These are phyloP conservation scores for Bombus breviceps DNA, from an alignment of 1,140 invertebrate species.

Conservation along the genomic window DNA sequence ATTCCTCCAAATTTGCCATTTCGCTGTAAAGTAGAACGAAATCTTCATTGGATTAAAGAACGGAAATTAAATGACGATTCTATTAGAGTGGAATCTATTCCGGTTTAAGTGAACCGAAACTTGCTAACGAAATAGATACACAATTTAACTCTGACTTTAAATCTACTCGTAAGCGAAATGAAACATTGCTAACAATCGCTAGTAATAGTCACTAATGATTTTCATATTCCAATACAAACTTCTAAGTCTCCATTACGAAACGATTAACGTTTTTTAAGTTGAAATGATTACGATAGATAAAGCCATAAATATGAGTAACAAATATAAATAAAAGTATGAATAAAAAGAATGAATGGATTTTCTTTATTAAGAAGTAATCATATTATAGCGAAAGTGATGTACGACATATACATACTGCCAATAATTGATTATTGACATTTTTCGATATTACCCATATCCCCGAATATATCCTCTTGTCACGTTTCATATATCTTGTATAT, in stretches of 20 bases:
- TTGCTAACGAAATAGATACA: neutral
- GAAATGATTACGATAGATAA: too few relatives aligned
- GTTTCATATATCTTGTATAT: neutral
- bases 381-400: too few relatives aligned
- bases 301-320: too few relatives aligned
- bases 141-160: conserved; percentile 3
- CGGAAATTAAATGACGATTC: neutral
- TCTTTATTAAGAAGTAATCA: too few relatives aligned
- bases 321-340: too few relatives aligned
- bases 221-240: neutral
- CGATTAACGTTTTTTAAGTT: too few relatives aligned
- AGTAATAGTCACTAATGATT: neutral
- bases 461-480: neutral
- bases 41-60: neutral
- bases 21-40: neutral
- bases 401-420: too few relatives aligned
- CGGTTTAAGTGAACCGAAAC: neutral
- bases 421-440: neutral
- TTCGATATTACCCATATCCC: neutral
- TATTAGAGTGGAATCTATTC: conserved; percentile 29
- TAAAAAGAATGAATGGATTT: too few relatives aligned
- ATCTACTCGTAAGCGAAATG: neutral
- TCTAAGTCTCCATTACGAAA: neutral
- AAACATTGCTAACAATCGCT: neutral
- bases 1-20: neutral